A percentile compares a stretch with the other conserved stretches of the same genome.
phyloP scores from a whole-genome alignment of 2,113 vertebrate species.

The Gopherus evgoodei region DNA sequence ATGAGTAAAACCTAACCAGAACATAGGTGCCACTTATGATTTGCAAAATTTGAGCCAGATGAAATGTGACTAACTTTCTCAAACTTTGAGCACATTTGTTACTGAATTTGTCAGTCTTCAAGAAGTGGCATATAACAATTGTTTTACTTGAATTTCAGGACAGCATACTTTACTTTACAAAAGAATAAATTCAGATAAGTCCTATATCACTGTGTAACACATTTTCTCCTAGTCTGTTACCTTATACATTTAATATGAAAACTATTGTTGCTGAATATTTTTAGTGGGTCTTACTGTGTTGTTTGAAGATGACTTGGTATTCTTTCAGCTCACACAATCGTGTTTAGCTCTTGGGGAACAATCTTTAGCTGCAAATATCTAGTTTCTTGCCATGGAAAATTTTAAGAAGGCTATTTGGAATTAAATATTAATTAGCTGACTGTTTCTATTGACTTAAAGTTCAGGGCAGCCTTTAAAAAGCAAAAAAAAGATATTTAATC shows the following conservation, averaged over 20 bases:
- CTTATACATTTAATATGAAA: not conserved
- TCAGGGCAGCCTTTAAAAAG: too few relatives aligned
- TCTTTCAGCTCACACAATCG: not conserved
- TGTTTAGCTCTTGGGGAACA: not conserved
- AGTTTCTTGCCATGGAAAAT: not conserved
- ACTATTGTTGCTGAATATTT: not conserved
- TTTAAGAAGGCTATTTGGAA: not conserved
- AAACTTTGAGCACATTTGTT: not conserved
- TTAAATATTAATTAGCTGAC: not conserved
- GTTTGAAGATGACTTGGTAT: not conserved
- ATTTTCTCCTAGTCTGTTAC: not conserved
- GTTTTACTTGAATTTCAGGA: not conserved
- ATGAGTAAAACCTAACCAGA: not conserved
- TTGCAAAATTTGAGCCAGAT: not conserved
- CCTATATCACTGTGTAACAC: not conserved
- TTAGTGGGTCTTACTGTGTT: not conserved
- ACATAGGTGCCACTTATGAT: not conserved
- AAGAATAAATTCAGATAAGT: not conserved
- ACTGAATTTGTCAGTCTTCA: not conserved
- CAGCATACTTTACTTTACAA: constrained; percentile 3
- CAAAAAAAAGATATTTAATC: too few relatives aligned
- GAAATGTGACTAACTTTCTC: not conserved
- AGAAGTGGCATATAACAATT: not conserved
- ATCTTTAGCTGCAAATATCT: not conserved
- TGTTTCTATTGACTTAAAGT: not conserved